Base-by-base conservation (phyloP, 1,140 invertebrate genomes). In the Cataglyphis hispanica region DNA sequence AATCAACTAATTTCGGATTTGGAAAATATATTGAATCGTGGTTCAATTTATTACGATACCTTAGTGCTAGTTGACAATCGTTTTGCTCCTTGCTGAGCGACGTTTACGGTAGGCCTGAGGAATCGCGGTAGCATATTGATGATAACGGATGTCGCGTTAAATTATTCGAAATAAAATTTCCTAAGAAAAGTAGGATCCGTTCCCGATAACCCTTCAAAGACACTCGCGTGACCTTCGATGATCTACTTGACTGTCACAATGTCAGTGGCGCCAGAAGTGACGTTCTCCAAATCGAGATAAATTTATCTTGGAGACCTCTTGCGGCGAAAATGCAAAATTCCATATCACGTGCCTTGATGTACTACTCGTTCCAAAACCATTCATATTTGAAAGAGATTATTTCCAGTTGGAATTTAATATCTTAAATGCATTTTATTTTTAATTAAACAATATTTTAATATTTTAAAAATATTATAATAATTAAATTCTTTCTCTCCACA, bases 71-170 rank as follows among this genome's bases (percentile, higher is more conserved):
- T 95, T 0, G 94, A 94, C 7, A 95, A 72, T 43, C 92, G 92
- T 64, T 94, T 94, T 0, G 91, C 92, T 77, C 94, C 92, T 74
- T 92, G 92, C 27, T 93, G 93, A 50, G 90, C 91, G 31, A 91
- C 81, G 58, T 76, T 78, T 61, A 93, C 64, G 1, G 90, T 90
- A 19, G 92, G 91, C 84, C 87, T 94, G 1, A 94, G 37, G 50
- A 94, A 92, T 78, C 93, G 91, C 67, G 92, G 93, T 85, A 95
- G 64, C 94, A 95, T 95, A 74, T 92, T 86, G 22, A 56, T 7
- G 43, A 5, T 61, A 22, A 31, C 34, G 53, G 8, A 22, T 8
- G n/a, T n/a, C 13, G 13, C 34, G 25, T 34, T n/a, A 25, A 66
- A 58, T 37, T 40, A n/a, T 50, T 40, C 37, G 5, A 43, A 22